Percentiles rank a stretch among this genome's conserved stretches.
phyloP scores from a whole-genome alignment of 1,140 invertebrate species.

The Drosophila arawakana region DNA sequence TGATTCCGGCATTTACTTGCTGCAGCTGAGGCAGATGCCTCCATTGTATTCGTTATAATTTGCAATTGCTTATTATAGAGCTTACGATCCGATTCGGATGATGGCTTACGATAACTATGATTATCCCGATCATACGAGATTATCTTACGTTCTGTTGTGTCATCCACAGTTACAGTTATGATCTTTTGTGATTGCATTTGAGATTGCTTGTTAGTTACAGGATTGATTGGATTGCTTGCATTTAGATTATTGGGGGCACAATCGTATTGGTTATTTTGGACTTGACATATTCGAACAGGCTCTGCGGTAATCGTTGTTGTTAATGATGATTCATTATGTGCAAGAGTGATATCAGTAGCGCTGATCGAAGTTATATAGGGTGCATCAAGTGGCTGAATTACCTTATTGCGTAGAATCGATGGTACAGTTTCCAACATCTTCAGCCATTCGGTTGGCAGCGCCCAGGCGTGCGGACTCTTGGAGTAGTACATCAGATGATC shows the following conservation, averaged over 20 bases:
- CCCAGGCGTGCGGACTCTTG: slow-evolving; percentile 79
- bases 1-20: slow-evolving; percentile 20
- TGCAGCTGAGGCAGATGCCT: slow-evolving; percentile 28
- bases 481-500: slow-evolving; percentile 82
- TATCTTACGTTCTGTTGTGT: slow-evolving; percentile 45
- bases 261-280: slow-evolving; percentile 19
- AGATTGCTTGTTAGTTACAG: slow-evolving; percentile 54
- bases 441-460: slow-evolving; percentile 72
- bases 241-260: slow-evolving; percentile 27
- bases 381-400: slow-evolving; percentile 57
- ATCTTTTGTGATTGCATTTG: slow-evolving; percentile 28
- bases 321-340: slow-evolving; percentile 65
- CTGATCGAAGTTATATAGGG: slow-evolving; percentile 25
- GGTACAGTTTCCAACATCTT: slow-evolving; percentile 75
- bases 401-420: slow-evolving; percentile 83
- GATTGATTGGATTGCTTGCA: slow-evolving; percentile 29
- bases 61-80: slow-evolving; percentile 79
- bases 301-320: slow-evolving; percentile 31
- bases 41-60: slow-evolving; percentile 77
- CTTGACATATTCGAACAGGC: not conserved
- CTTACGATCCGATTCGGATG: slow-evolving; percentile 65
- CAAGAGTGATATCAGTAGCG: slow-evolving; percentile 48
- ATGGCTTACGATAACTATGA: slow-evolving; percentile 59
- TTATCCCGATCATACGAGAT: slow-evolving; percentile 47
- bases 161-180: slow-evolving; percentile 41